These are phyloP conservation scores for Hololepta plana DNA, from an alignment of 2,888 invertebrate species.

Conservation along the genomic window DNA sequence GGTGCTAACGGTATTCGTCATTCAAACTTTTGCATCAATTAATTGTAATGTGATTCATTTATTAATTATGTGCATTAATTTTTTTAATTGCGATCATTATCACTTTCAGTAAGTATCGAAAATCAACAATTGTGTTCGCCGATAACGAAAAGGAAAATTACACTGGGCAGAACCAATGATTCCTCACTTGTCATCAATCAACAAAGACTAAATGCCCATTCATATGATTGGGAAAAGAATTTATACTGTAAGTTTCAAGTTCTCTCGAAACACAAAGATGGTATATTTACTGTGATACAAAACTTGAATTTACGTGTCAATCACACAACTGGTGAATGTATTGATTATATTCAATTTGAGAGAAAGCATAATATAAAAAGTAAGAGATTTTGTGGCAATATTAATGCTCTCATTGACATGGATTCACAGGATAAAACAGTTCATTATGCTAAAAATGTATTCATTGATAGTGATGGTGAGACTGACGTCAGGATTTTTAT, in stretches of 20 bases:
- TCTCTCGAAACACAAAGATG: constrained; percentile 15
- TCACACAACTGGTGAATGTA: constrained; percentile 22
- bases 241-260: constrained; percentile 22
- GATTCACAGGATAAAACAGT: too few species aligned
- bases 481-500: constrained; percentile 28
- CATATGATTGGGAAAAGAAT: constrained; percentile 15
- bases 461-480: too few species aligned
- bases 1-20: too few species aligned
- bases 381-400: constrained; percentile 21
- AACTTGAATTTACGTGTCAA: constrained; percentile 27
- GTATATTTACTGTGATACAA: constrained; percentile 33
- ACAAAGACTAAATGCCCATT: constrained; percentile 14
- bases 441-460: too few species aligned
- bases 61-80: too few species aligned
- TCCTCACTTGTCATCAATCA: constrained; percentile 18
- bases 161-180: constrained; percentile 13
- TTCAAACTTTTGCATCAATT: too few species aligned
- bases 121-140: constrained; percentile 10
- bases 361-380: constrained; percentile 18
- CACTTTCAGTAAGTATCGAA: constrained; percentile 11
- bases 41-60: too few species aligned
- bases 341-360: constrained; percentile 30
- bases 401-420: constrained; percentile 17
- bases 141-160: constrained; percentile 13
- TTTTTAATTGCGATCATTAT: too few species aligned